Evolutionary conservation across 2,888 invertebrate species (phyloP).

Genomic region (Sepioteuthis lessoniana): DNA sequence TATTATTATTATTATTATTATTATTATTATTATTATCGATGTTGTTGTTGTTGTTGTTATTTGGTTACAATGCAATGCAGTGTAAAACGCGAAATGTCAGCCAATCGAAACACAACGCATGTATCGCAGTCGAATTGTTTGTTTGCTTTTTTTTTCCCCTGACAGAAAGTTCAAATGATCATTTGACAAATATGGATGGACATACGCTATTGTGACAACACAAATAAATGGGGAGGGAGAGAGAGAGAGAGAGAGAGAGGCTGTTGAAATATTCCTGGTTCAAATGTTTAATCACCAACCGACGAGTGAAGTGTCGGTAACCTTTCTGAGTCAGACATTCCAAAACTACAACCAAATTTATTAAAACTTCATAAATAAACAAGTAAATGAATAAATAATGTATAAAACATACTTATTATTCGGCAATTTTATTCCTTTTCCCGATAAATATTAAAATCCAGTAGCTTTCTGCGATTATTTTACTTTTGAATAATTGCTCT

Average conservation of each 20-base stretch:
- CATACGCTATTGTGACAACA: not conserved
- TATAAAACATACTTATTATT: not conserved
- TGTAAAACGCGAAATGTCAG: constrained; percentile 33
- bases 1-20: not conserved
- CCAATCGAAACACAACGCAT: not conserved
- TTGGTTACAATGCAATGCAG: constrained; percentile 1
- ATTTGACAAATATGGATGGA: constrained; percentile 18
- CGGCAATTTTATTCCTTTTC: not conserved
- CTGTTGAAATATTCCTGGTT: not conserved
- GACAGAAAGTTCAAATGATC: not conserved
- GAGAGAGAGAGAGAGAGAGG: not conserved
- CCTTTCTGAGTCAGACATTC: constrained; percentile 2
- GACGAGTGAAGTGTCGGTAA: not conserved
- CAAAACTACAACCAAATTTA: not conserved
- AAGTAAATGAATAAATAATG: not conserved
- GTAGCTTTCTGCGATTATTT: not conserved
- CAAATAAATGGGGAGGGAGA: not conserved
- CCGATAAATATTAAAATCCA: not conserved
- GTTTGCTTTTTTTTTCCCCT: not conserved
- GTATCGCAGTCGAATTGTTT: not conserved
- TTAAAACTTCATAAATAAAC: not conserved
- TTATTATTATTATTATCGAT: not conserved
- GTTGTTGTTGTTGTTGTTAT: not conserved
- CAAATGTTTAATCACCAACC: constrained; percentile 8
- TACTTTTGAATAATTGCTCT: not conserved